Evolutionary conservation across 1,140 invertebrate species (phyloP).

Genomic region (Pseudomyrmex sp.): DNA sequence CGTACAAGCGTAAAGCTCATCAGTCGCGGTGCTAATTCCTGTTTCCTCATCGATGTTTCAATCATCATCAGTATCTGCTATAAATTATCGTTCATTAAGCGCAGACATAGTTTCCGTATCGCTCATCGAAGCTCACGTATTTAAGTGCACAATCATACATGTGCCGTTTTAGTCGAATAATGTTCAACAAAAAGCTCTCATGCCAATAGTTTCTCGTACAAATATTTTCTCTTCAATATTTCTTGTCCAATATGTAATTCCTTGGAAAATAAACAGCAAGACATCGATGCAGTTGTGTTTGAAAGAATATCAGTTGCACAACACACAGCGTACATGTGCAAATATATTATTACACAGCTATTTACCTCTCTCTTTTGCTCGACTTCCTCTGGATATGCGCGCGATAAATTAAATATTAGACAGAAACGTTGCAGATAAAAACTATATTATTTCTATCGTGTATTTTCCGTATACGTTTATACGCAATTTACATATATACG

Average conservation of each 20-base stretch:
- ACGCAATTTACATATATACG: neutral
- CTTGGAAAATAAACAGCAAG: conserved; percentile 9
- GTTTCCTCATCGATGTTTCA: neutral
- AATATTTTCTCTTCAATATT: neutral
- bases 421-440: conserved; percentile 1
- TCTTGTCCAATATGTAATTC: conserved; percentile 21
- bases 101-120: neutral
- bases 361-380: conserved; percentile 22
- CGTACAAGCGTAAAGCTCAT: conserved; percentile 3
- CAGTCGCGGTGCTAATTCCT: conserved; percentile 4
- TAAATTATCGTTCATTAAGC: conserved; percentile 11
- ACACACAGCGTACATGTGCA: neutral
- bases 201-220: neutral
- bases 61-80: conserved; percentile 11
- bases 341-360: neutral
- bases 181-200: neutral
- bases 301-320: conserved; percentile 24
- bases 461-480: neutral
- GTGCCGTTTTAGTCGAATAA: neutral
- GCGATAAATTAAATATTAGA: conserved; percentile 26
- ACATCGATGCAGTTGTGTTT: conserved; percentile 15
- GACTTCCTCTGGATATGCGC: neutral
- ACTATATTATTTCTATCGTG: neutral
- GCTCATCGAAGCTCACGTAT: neutral
- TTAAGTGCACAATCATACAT: neutral